Conservation (phyloP, 2,888 invertebrate species). For the Eristalinus sepulchralis region DNA sequence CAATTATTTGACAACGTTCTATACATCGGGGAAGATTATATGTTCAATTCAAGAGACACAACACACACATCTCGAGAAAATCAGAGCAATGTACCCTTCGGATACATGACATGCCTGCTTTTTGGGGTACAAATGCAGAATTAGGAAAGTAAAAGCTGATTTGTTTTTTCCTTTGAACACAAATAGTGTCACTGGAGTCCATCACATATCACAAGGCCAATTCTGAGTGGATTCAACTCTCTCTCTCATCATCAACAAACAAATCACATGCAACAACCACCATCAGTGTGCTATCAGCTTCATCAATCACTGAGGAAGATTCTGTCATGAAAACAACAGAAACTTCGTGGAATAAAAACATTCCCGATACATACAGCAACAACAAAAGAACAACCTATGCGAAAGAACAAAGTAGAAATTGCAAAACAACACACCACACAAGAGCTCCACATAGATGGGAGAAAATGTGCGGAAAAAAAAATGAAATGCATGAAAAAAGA, state of each 20-base stretch:
- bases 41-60: not conserved
- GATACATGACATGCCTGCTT: not conserved
- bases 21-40: not conserved
- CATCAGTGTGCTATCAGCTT: not conserved
- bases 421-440: not conserved
- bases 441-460: not conserved
- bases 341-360: constrained; percentile 42
- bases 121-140: not conserved
- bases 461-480: not conserved
- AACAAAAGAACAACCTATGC: constrained; percentile 9
- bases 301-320: not conserved
- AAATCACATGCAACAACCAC: not conserved
- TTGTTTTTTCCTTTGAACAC: not conserved
- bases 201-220: not conserved
- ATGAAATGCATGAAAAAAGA: constrained; percentile 9
- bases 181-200: not conserved
- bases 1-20: not conserved
- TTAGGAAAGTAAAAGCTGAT: constrained; percentile 17
- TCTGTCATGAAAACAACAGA: not conserved
- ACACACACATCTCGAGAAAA: not conserved
- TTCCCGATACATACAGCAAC: constrained; percentile 9
- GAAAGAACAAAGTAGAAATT: not conserved
- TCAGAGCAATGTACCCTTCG: not conserved
- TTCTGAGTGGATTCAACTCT: not conserved
- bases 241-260: not conserved